A percentile compares a stretch with the other conserved stretches of the same genome.
Conservation (phyloP, 2,797 vertebrate species). For the Sphenopsis melanotis region DNA sequence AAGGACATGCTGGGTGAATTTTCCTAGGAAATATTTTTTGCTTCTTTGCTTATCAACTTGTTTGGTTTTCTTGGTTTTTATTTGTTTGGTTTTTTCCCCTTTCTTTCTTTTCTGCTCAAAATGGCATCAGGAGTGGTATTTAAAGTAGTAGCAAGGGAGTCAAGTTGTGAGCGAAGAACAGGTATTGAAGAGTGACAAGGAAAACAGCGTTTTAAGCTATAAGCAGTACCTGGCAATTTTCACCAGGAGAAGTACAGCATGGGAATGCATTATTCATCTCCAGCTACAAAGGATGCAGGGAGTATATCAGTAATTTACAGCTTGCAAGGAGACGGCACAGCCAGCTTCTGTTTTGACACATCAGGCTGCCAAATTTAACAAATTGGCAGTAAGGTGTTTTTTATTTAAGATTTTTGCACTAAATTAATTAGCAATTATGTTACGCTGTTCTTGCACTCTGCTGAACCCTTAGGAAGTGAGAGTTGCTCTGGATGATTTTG, state of each 20-base stretch:
- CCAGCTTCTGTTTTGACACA: background rate
- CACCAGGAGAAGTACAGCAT: background rate
- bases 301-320: background rate
- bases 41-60: background rate
- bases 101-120: background rate
- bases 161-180: background rate
- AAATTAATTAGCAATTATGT: background rate
- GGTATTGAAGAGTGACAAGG: background rate
- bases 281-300: background rate
- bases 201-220: background rate
- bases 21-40: background rate
- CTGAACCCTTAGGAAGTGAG: background rate
- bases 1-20: background rate
- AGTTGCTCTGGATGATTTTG: background rate
- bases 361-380: background rate
- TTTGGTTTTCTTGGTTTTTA: background rate
- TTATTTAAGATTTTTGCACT: background rate
- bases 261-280: background rate
- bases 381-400: background rate
- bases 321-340: background rate
- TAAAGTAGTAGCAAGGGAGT: background rate
- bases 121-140: background rate
- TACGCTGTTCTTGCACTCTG: background rate
- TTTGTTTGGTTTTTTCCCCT: too few species aligned
- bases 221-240: background rate